phyloP scores from a whole-genome alignment of 92 coral and sea anemone genomes.

The Parazoanthus swiftii region DNA sequence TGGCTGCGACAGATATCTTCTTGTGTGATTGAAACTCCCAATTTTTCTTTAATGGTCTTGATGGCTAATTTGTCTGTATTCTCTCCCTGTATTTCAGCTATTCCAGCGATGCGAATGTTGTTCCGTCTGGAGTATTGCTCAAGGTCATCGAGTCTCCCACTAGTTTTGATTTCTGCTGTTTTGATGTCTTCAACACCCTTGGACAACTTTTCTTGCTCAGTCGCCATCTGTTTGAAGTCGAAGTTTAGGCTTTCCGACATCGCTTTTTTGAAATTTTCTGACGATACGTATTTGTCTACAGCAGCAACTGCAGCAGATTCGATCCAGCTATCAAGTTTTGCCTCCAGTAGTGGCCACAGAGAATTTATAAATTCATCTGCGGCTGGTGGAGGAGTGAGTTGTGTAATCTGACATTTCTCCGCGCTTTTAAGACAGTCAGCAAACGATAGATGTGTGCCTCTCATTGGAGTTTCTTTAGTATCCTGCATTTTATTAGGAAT shows the following conservation, averaged over 20 bases:
- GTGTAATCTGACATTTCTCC: no score
- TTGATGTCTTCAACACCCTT: conserved; percentile 27
- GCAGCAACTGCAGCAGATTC: conserved; percentile 18
- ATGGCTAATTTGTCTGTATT: conserved; percentile 19
- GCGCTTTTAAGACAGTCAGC: no score
- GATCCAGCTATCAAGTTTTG: conserved; percentile 15
- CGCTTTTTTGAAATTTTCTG: conserved; percentile 16
- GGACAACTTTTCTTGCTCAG: conserved; percentile 21
- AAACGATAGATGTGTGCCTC: no score
- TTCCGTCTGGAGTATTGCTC: conserved; percentile 19
- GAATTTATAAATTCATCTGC: no score
- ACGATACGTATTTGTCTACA: conserved; percentile 26
- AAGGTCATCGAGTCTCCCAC: conserved; percentile 17
- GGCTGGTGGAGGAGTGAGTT: no score
- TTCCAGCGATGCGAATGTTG: conserved; percentile 34
- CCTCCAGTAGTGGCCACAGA: no score
- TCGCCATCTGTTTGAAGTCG: conserved; percentile 3
- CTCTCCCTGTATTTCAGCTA: conserved; percentile 28
- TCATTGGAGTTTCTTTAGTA: no score
- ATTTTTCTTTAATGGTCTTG: conserved; percentile 34
- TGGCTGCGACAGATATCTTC: no score
- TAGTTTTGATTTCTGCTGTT: conserved; percentile 18
- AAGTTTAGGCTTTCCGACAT: conserved; percentile 19
- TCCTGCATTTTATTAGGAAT: no score
- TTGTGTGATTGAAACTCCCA: not conserved